Evolutionary conservation across 1,140 invertebrate genomes (phyloP).

Genomic region (Maconellicoccus hirsutus): DNA sequence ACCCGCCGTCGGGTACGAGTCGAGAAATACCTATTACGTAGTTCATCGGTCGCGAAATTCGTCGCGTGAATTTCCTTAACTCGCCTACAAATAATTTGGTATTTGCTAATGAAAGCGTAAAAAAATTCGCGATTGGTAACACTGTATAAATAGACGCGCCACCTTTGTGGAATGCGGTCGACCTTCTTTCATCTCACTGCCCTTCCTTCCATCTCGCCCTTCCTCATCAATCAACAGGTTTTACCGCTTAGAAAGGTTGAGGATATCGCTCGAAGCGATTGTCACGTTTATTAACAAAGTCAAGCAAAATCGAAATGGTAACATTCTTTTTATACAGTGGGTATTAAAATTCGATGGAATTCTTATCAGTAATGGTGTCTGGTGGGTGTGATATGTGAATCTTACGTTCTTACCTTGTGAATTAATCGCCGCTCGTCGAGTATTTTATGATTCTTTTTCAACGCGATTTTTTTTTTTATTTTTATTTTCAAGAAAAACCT

Average conservation of each 20-base stretch:
- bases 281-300: constrained; percentile 20
- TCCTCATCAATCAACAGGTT: constrained; percentile 18
- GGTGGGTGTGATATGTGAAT: no score
- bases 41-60: not conserved
- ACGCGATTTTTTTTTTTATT: no score
- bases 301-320: constrained; percentile 20
- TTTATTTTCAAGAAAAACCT: no score
- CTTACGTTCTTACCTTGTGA: no score
- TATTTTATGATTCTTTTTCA: no score
- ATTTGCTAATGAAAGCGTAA: not conserved
- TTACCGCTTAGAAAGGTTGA: constrained; percentile 21
- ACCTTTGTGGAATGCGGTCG: constrained; percentile 20
- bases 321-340: constrained; percentile 6
- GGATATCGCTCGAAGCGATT: constrained; percentile 15
- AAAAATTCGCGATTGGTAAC: constrained; percentile 18
- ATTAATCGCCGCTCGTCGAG: no score
- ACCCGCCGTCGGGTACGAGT: not conserved
- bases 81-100: not conserved
- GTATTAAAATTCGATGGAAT: not conserved
- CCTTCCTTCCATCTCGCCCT: constrained; percentile 20
- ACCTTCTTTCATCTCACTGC: constrained; percentile 22
- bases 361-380: not conserved
- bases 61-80: not conserved
- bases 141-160: constrained; percentile 21
- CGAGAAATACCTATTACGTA: not conserved